Percentiles rank a stretch among this genome's conserved stretches.
phyloP scores from a whole-genome alignment of 23 tunicate genomes.

The Trididemnum miniatum region DNA sequence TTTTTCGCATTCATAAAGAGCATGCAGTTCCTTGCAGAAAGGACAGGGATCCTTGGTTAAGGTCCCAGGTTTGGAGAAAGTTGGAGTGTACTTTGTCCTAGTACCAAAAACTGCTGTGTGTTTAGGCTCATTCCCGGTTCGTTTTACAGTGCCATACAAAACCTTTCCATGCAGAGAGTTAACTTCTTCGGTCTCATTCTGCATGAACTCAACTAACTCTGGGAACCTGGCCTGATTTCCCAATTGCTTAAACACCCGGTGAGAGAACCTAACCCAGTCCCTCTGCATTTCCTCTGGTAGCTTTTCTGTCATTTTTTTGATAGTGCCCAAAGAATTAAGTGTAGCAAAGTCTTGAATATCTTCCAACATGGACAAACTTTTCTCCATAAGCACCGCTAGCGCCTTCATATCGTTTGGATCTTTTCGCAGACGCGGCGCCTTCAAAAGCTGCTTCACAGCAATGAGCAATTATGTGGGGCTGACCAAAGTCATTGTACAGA shows the following conservation, averaged over 20 bases:
- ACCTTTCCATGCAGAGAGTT: not conserved
- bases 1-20: too few species aligned
- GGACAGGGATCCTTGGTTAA: too few species aligned
- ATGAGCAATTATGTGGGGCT: not conserved
- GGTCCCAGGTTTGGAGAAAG: too few species aligned
- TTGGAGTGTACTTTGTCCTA: too few species aligned
- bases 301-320: not conserved
- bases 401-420: not conserved
- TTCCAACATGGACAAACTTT: not conserved
- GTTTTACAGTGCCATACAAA: too few species aligned
- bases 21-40: too few species aligned
- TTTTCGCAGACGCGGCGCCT: not conserved
- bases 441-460: not conserved
- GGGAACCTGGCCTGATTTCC: not conserved
- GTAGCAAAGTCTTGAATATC: not conserved
- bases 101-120: too few species aligned
- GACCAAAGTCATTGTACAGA: not conserved
- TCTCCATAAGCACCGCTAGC: not conserved
- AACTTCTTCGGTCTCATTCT: not conserved
- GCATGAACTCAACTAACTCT: not conserved
- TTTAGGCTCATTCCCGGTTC: too few species aligned
- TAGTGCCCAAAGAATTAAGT: not conserved
- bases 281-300: not conserved
- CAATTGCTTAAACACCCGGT: not conserved
- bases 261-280: not conserved